These are phyloP conservation scores for Pachyseris speciosa DNA, from an alignment of 64 coral and sea anemone species.

Conservation along the genomic window DNA sequence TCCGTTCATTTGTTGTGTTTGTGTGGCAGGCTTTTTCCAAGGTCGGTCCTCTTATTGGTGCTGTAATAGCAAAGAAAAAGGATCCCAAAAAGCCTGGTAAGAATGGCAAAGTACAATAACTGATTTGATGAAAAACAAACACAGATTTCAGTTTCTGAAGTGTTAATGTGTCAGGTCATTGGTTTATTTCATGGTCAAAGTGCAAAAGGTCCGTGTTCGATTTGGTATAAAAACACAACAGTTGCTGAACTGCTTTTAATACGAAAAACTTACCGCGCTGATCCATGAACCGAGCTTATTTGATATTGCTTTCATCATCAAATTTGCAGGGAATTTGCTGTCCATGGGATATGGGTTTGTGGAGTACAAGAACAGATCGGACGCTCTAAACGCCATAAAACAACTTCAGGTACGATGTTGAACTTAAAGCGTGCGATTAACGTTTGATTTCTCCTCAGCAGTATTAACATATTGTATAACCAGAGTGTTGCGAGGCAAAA, in stretches of 20 bases:
- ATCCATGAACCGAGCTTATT: too few species aligned
- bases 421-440: not conserved
- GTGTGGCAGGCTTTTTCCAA: constrained; percentile 67
- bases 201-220: too few species aligned
- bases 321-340: constrained; percentile 71
- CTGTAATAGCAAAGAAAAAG: constrained; percentile 92
- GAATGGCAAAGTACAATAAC: not conserved
- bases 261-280: too few species aligned
- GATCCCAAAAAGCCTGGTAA: constrained; percentile 92
- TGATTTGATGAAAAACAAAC: not conserved
- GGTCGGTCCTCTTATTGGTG: constrained; percentile 69
- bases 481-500: too few species aligned
- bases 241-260: too few species aligned
- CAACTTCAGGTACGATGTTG: constrained; percentile 75
- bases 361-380: constrained; percentile 87
- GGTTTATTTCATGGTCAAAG: too few species aligned
- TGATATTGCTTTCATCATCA: too few species aligned
- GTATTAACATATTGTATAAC: too few species aligned
- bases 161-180: too few species aligned
- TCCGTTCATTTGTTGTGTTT: not conserved
- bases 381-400: constrained; percentile 83
- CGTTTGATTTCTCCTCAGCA: not conserved
- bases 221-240: too few species aligned
- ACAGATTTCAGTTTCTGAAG: too few species aligned
- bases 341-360: constrained; percentile 99